Evolutionary conservation across 2,113 vertebrate genomes (phyloP), one percentile per base, ranked within the genome.

Genomic region (Arothron firmamentum): DNA sequence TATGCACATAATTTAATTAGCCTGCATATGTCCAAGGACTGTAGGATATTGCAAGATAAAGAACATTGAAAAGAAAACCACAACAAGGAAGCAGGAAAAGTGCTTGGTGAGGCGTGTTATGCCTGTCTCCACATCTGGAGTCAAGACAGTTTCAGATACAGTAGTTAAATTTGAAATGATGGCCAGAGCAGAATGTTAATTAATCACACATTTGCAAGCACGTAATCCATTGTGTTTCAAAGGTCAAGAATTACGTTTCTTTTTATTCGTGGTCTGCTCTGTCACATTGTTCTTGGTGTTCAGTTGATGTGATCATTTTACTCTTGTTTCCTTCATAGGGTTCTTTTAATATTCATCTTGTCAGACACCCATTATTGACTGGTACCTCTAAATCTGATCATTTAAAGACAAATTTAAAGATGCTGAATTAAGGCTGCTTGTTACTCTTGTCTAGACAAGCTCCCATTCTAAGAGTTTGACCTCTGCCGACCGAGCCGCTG

Each of bases 111-210:
- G 28, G 28, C 28, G 34, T 38, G 12, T 78, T 67, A 70, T 71
- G 61, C 61, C 68, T 51, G 70, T 84, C 88, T 87, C 82, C 84
- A 82, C 81, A 82, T 82, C 78, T 77, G 73, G 71, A 78, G 52
- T 66, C 52, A 79, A 72, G 74, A 65, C 66, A 75, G 62, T 82
- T 88, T 62, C 56, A 50, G 67, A 73, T 61, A n/a, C n/a, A n/a
- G n/a, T n/a, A 73, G 69, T 85, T 84, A 50, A 16, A 81, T 78
- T 75, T 67, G 63, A 78, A 68, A 54, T 78, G 74, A 80, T 78
- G 72, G 80, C 62, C 64, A 16, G 16, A 21, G 65, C 62, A 54
- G 70, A 77, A 62, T 59, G 67, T 53, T 51, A 74, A 70, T n/a
- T 9, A 10, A 38, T 38, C 11, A 38, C 49, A 59, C 19, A 66